Percentiles rank a stretch among this genome's conserved stretches.
Conservation (phyloP, 2,113 vertebrate genomes). For the Boulengeromyrus knoepffleri region DNA sequence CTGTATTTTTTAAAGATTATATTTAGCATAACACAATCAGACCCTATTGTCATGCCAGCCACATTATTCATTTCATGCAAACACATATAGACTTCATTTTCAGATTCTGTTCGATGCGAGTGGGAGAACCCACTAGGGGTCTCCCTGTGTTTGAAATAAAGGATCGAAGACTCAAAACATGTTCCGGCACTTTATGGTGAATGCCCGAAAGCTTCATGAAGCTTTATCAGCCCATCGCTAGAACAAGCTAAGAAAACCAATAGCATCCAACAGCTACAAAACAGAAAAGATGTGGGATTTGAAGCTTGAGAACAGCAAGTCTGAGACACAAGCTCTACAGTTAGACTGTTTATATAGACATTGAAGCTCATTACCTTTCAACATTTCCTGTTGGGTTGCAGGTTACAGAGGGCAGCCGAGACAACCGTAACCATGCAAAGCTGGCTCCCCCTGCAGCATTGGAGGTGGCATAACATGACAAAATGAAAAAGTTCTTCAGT, state of each 20-base stretch:
- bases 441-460: neutral
- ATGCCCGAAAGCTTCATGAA: too few species aligned
- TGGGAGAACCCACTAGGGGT: too few species aligned
- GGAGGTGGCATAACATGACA: neutral
- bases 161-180: too few species aligned
- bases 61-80: too few species aligned
- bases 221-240: neutral
- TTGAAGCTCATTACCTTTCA: neutral
- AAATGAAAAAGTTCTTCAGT: neutral
- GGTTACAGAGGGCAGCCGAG: neutral
- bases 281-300: neutral
- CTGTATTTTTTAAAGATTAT: too few species aligned
- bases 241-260: neutral
- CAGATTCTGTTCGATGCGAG: too few species aligned
- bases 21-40: too few species aligned
- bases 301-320: neutral
- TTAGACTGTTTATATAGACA: neutral
- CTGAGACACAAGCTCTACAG: neutral
- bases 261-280: neutral
- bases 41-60: too few species aligned
- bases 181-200: too few species aligned
- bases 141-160: too few species aligned
- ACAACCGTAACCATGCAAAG: neutral
- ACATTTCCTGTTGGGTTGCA: neutral
- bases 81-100: too few species aligned